Evolutionary conservation across 1,140 invertebrate genomes (phyloP).

Genomic region (Chymomyza costata): DNA sequence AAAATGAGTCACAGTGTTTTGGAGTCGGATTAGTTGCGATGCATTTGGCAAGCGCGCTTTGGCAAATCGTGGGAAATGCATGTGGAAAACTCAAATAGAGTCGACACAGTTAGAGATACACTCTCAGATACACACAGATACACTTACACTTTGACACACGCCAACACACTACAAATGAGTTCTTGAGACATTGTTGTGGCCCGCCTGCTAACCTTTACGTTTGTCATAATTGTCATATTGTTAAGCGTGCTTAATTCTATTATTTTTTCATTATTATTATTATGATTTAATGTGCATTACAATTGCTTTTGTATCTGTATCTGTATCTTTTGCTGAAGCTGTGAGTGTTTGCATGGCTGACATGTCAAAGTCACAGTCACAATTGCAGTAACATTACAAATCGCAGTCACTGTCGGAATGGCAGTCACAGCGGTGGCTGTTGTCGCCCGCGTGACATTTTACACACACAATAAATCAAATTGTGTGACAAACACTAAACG

Average conservation of each 20-base stretch:
- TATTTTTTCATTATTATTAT: conserved; percentile 33
- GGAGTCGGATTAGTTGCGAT: conserved; percentile 11
- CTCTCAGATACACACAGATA: too few species aligned
- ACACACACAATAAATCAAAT: conserved; percentile 69
- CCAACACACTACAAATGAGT: conserved; percentile 38
- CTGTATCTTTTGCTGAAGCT: conserved; percentile 3
- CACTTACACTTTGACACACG: conserved; percentile 45
- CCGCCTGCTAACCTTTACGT: conserved; percentile 50
- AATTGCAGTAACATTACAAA: conserved; percentile 29
- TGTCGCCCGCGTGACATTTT: conserved; percentile 66
- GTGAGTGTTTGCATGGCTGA: conserved; percentile 25
- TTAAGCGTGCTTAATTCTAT: conserved; percentile 48
- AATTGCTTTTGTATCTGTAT: conserved; percentile 20
- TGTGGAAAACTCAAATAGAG: too few species aligned
- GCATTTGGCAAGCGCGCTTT: conserved; percentile 30
- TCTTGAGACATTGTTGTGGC: conserved; percentile 17
- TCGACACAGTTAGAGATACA: too few species aligned
- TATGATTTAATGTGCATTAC: conserved; percentile 58
- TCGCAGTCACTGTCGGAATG: too few species aligned
- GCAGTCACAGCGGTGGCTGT: conserved; percentile 59
- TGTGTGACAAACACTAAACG: too few species aligned
- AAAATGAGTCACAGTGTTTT: conserved; percentile 51
- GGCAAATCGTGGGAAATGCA: conserved; percentile 63
- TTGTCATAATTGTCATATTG: conserved; percentile 45
- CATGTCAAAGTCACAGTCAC: conserved; percentile 42